These are phyloP conservation scores for Glaucomys volans DNA, from an alignment of 2,113 vertebrate species.

Conservation along the genomic window DNA sequence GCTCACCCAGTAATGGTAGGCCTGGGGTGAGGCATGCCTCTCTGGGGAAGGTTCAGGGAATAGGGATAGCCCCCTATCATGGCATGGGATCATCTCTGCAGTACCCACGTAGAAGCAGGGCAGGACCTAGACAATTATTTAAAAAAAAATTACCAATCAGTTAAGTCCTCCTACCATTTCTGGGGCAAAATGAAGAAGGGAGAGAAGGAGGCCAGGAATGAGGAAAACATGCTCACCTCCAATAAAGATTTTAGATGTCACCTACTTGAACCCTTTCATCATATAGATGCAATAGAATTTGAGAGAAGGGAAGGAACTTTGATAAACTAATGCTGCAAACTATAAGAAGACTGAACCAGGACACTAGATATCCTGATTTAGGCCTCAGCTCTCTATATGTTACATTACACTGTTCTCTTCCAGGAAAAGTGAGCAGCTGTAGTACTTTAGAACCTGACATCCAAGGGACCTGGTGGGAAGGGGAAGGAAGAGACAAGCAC, in stretches of 20 bases:
- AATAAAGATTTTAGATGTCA: not conserved
- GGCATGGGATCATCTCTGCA: not conserved
- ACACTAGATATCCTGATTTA: not conserved
- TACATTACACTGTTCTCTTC: not conserved
- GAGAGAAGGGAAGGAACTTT: not conserved
- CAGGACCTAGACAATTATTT: not conserved
- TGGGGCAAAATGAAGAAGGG: not conserved
- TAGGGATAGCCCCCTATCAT: not conserved
- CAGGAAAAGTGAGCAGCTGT: not conserved
- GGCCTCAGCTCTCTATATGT: not conserved
- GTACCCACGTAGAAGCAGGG: not conserved
- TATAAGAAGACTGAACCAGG: no score
- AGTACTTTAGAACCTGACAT: not conserved
- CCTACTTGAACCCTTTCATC: not conserved
- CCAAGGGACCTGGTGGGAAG: not conserved
- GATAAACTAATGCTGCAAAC: not conserved
- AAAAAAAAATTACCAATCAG: not conserved
- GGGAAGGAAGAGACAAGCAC: not conserved
- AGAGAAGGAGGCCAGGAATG: not conserved
- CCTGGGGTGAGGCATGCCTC: not conserved
- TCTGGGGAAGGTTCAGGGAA: not conserved
- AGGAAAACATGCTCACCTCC: not conserved
- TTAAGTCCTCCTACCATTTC: not conserved
- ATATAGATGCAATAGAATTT: not conserved
- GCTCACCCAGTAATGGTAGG: not conserved